phyloP scores from a whole-genome alignment of 1,140 invertebrate genomes.

The Dendrolimus kikuchii region DNA sequence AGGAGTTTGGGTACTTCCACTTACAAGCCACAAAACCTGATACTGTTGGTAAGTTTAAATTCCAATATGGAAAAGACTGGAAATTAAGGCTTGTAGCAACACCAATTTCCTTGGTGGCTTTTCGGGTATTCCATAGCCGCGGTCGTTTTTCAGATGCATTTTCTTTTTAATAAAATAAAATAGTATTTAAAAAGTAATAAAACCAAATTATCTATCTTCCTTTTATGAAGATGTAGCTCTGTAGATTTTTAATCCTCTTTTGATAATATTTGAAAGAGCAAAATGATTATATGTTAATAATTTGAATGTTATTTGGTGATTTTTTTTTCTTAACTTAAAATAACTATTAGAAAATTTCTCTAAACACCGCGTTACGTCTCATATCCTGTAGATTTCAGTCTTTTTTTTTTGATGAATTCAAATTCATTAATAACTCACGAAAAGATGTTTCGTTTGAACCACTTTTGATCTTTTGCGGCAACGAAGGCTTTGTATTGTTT shows the following conservation, averaged over 20 bases:
- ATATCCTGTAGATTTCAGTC: not conserved
- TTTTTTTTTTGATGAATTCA: not conserved
- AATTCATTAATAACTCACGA: not conserved
- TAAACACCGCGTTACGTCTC: not conserved
- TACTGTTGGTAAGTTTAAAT: slow-evolving; percentile 78
- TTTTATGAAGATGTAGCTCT: too few species aligned
- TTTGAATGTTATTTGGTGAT: too few species aligned
- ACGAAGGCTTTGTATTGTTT: not conserved
- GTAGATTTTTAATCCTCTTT: too few species aligned
- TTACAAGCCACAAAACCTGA: slow-evolving; percentile 91
- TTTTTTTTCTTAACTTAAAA: too few species aligned
- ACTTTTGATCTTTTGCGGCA: not conserved
- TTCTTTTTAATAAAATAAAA: not conserved
- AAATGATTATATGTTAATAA: too few species aligned
- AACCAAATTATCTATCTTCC: too few species aligned
- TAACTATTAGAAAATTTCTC: not conserved
- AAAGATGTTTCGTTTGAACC: not conserved
- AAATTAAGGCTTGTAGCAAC: not conserved
- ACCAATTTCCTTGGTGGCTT: too few species aligned
- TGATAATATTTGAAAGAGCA: too few species aligned
- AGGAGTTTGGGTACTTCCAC: slow-evolving; percentile 84
- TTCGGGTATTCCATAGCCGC: too few species aligned
- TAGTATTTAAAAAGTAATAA: not conserved
- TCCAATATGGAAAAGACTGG: not conserved
- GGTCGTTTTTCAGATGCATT: not conserved